phyloP scores from a whole-genome alignment of 1,140 invertebrate genomes.

The Amyelois transitella region DNA sequence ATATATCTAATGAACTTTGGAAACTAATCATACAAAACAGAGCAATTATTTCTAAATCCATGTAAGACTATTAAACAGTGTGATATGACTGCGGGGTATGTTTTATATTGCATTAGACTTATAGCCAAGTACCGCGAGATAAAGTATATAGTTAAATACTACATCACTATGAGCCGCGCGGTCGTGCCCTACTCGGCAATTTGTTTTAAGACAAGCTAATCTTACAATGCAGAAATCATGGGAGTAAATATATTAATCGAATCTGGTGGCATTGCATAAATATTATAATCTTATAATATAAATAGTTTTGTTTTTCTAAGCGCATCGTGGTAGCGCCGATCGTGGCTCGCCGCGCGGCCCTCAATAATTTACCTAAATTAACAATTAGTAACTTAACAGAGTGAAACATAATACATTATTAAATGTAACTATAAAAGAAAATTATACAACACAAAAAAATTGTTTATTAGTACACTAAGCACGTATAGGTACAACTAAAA shows the following conservation, averaged over 20 bases:
- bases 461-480: conserved; percentile 20
- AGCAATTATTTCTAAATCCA: background rate
- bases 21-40: too few species aligned
- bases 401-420: conserved; percentile 1
- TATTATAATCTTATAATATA: background rate
- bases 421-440: conserved; percentile 10
- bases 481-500: conserved; percentile 16
- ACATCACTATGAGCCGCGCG: conserved; percentile 3
- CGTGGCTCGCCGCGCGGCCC: background rate
- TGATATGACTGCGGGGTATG: background rate
- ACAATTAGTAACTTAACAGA: conserved; percentile 3
- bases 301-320: background rate
- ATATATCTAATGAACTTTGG: too few species aligned
- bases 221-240: background rate
- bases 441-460: conserved; percentile 27
- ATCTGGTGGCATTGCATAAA: too few species aligned
- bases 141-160: conserved; percentile 7
- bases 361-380: conserved; percentile 18
- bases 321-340: background rate
- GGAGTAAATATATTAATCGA: background rate
- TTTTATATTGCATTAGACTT: background rate
- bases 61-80: background rate
- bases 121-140: background rate
- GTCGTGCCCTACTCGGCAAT: background rate
- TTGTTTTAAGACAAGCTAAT: background rate